Evolutionary conservation across 2,797 vertebrate genomes (phyloP).

Genomic region (Sitta carolinensis): DNA sequence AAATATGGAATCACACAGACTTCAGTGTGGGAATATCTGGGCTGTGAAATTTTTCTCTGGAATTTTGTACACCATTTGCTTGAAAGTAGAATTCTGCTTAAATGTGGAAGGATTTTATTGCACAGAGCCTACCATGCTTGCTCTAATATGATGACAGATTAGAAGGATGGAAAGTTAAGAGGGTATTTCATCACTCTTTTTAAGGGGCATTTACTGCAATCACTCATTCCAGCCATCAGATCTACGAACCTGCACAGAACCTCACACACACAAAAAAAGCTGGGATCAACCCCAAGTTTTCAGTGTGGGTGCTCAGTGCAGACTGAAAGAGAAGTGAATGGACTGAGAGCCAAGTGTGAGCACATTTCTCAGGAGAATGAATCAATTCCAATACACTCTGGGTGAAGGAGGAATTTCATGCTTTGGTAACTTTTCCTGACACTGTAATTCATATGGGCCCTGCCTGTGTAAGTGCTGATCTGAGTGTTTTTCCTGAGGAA

Average conservation of each 20-base stretch:
- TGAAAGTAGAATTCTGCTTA: not conserved
- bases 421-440: conserved; percentile 42
- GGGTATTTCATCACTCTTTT: not conserved
- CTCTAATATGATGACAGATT: not conserved
- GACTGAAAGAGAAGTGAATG: not conserved
- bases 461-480: not conserved
- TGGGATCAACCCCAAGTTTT: not conserved
- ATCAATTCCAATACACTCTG: conserved; percentile 17
- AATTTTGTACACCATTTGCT: not conserved
- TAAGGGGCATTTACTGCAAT: not conserved
- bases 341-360: not conserved
- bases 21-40: not conserved
- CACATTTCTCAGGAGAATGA: not conserved
- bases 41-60: not conserved
- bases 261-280: not conserved
- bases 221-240: not conserved
- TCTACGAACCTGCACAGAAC: not conserved
- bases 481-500: not conserved
- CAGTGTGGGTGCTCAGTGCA: not conserved
- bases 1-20: not conserved
- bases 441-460: not conserved
- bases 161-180: not conserved
- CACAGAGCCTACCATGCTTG: not conserved
- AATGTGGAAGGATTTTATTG: not conserved
- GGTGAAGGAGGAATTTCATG: conserved; percentile 33